phyloP scores from a whole-genome alignment of 2,113 vertebrate genomes.

The Strix aluco region DNA sequence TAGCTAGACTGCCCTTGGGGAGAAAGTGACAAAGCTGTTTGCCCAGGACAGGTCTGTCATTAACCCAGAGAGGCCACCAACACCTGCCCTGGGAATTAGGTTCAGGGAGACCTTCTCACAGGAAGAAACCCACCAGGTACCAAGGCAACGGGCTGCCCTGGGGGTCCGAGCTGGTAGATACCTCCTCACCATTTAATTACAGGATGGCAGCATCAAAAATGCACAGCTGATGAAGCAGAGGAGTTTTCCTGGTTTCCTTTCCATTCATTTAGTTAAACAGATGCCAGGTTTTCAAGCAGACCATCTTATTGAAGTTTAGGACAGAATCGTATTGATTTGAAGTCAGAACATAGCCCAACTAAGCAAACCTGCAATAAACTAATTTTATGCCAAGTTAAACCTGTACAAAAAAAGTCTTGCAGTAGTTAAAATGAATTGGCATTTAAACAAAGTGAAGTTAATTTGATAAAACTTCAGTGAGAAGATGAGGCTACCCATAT shows the following conservation, averaged over 20 bases:
- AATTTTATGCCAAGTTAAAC: conserved; percentile 55
- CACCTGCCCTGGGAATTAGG: background rate
- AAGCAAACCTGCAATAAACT: conserved; percentile 51
- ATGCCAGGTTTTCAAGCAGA: background rate
- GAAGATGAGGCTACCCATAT: background rate
- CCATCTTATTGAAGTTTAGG: background rate
- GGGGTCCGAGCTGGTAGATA: background rate
- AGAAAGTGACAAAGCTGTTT: background rate
- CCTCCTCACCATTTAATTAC: background rate
- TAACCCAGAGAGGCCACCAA: background rate
- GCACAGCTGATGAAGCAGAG: background rate
- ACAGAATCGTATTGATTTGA: conserved; percentile 43
- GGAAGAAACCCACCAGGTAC: background rate
- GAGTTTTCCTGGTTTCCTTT: background rate
- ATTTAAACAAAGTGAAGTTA: conserved; percentile 32
- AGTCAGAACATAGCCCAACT: conserved; percentile 7
- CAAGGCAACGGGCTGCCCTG: background rate
- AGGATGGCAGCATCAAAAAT: background rate
- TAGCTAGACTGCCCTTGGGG: fast-evolving
- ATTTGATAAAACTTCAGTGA: conserved; percentile 17
- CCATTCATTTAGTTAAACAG: background rate
- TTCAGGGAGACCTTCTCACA: background rate
- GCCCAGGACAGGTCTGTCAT: background rate
- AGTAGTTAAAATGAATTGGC: conserved; percentile 29
- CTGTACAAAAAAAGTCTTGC: background rate